A percentile compares a stretch with the other conserved stretches of the same genome.
Evolutionary conservation across 1,140 invertebrate genomes (phyloP).

Genomic region (Chymomyza costata): DNA sequence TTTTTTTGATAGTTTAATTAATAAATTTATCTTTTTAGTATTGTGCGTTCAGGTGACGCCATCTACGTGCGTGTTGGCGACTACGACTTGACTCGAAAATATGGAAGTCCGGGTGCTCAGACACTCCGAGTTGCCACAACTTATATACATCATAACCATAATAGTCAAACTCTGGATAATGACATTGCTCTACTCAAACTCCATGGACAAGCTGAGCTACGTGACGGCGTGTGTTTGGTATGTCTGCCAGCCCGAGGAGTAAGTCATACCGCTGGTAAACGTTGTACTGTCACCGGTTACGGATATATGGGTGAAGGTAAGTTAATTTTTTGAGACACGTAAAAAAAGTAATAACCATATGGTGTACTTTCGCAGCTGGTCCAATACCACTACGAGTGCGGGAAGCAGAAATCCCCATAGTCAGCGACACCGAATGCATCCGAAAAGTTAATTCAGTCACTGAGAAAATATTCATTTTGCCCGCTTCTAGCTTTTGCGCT

Average conservation of each 20-base stretch:
- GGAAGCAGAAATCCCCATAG: conserved; percentile 94
- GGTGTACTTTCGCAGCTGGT: conserved; percentile 84
- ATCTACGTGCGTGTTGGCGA: conserved; percentile 95
- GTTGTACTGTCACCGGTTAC: conserved; percentile 94
- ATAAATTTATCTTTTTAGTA: conserved; percentile 78
- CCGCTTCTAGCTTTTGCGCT: conserved; percentile 94
- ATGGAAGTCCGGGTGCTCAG: conserved; percentile 91
- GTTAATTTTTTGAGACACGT: conserved; percentile 15
- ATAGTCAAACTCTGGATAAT: conserved; percentile 96
- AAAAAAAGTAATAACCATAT: neutral
- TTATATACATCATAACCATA: conserved; percentile 97
- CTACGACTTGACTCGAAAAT: conserved; percentile 91
- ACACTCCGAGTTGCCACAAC: conserved; percentile 92
- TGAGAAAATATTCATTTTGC: conserved; percentile 94
- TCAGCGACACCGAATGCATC: conserved; percentile 93
- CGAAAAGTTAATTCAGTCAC: conserved; percentile 95
- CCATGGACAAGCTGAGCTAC: conserved; percentile 91
- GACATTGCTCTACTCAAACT: conserved; percentile 96
- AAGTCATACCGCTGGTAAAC: conserved; percentile 88
- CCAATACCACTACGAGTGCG: conserved; percentile 91
- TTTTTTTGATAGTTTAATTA: neutral
- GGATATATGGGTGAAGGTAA: conserved; percentile 95
- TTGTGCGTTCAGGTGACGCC: conserved; percentile 91
- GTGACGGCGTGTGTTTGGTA: conserved; percentile 84
- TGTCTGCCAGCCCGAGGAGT: conserved; percentile 90